phyloP scores from a whole-genome alignment of 2,888 invertebrate genomes.

The Cyclophora albipunctata region DNA sequence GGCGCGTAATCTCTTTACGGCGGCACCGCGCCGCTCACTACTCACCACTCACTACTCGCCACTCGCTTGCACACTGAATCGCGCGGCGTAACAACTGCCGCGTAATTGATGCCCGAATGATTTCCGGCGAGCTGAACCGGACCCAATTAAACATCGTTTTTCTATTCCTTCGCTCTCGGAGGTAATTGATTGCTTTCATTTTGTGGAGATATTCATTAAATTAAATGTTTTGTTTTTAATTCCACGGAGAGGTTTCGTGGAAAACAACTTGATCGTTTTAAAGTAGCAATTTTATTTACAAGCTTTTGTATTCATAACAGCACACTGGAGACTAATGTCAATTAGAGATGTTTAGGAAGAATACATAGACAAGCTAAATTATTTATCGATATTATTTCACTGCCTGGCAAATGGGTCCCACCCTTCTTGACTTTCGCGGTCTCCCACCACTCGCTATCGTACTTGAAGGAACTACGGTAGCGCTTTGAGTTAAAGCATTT shows the following conservation, averaged over 20 bases:
- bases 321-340: too few relatives aligned
- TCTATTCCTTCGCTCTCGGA: neutral
- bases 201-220: constrained; percentile 2
- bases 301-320: too few relatives aligned
- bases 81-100: constrained; percentile 5
- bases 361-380: too few relatives aligned
- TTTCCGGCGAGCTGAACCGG: constrained; percentile 5
- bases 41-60: constrained; percentile 11
- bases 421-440: too few relatives aligned
- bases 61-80: constrained; percentile 30
- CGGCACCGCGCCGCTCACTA: constrained; percentile 15
- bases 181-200: constrained; percentile 10
- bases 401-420: too few relatives aligned
- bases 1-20: constrained; percentile 27
- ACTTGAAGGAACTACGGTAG: too few relatives aligned
- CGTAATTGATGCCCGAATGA: constrained; percentile 9
- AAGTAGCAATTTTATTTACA: too few relatives aligned
- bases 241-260: too few relatives aligned
- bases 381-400: too few relatives aligned
- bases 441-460: too few relatives aligned
- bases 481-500: too few relatives aligned
- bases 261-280: neutral
- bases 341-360: too few relatives aligned
- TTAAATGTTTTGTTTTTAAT: neutral
- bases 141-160: constrained; percentile 15